Conservation (phyloP, 2,888 invertebrate species). For the Fabriciana adippe region DNA sequence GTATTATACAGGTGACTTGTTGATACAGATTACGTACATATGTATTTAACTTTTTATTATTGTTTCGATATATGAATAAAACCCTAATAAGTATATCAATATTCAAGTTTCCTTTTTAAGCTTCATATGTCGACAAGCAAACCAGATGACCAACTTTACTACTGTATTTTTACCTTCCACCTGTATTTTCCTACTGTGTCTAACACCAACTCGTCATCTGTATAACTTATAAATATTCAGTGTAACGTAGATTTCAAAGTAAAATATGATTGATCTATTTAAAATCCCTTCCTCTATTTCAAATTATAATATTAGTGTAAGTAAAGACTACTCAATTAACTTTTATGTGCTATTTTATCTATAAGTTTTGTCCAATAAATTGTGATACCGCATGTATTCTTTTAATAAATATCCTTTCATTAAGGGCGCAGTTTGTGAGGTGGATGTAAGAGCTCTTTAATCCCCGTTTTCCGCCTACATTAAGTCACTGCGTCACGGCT, state of each 20-base stretch:
- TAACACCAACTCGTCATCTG: neutral
- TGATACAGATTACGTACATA: neutral
- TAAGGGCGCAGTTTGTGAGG: no score
- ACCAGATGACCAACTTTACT: no score
- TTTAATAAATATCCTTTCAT: neutral
- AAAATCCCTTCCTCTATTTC: conserved; percentile 14
- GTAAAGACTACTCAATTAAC: conserved; percentile 29
- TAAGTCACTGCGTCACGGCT: no score
- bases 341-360: conserved; percentile 25
- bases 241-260: conserved; percentile 21
- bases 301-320: conserved; percentile 15
- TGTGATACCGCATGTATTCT: conserved; percentile 61
- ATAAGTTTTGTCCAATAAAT: conserved; percentile 72
- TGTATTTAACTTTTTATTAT: no score
- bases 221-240: neutral
- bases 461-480: no score
- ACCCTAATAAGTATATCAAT: no score
- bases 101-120: no score
- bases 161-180: no score
- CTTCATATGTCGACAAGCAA: no score
- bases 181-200: no score
- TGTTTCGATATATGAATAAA: no score
- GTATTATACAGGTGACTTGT: conserved; percentile 12
- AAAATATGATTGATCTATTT: conserved; percentile 10
- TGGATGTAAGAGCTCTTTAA: no score